Percentiles rank a stretch among this genome's conserved stretches.
Evolutionary conservation across 2,113 vertebrate species (phyloP).

Genomic region (Pseudolaguvia tuberculata): DNA sequence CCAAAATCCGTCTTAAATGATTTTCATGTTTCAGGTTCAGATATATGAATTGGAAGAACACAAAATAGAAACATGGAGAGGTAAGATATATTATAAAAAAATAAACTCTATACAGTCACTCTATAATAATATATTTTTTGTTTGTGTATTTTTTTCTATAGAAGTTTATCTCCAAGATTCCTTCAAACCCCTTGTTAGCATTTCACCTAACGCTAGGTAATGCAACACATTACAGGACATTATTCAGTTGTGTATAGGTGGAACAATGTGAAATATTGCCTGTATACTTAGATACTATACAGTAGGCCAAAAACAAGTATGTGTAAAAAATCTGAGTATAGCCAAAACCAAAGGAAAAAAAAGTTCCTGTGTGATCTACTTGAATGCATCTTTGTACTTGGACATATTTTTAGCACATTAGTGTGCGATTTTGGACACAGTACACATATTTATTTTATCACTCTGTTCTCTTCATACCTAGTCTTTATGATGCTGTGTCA

Average conservation of each 20-base stretch:
- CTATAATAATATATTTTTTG: background rate
- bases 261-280: background rate
- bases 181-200: constrained; percentile 94
- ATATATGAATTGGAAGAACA: constrained; percentile 97
- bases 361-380: too few species aligned
- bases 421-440: too few species aligned
- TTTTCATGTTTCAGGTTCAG: constrained; percentile 77
- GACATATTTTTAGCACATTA: too few species aligned
- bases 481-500: constrained; percentile 93
- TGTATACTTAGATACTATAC: too few species aligned
- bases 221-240: too few species aligned
- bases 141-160: constrained; percentile 50
- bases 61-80: constrained; percentile 99
- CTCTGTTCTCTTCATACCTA: constrained; percentile 50
- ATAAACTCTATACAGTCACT: background rate
- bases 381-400: too few species aligned
- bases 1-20: background rate
- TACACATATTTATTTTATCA: background rate
- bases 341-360: too few species aligned
- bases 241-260: background rate
- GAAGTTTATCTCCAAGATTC: constrained; percentile 94
- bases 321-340: too few species aligned
- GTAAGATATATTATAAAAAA: constrained; percentile 62
- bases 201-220: constrained; percentile 93
- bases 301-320: too few species aligned